Percentiles rank a stretch among this genome's conserved stretches.
These are phyloP conservation scores for Charaxes varanes DNA, from an alignment of 1,140 invertebrate genomes.

Conservation along the genomic window DNA sequence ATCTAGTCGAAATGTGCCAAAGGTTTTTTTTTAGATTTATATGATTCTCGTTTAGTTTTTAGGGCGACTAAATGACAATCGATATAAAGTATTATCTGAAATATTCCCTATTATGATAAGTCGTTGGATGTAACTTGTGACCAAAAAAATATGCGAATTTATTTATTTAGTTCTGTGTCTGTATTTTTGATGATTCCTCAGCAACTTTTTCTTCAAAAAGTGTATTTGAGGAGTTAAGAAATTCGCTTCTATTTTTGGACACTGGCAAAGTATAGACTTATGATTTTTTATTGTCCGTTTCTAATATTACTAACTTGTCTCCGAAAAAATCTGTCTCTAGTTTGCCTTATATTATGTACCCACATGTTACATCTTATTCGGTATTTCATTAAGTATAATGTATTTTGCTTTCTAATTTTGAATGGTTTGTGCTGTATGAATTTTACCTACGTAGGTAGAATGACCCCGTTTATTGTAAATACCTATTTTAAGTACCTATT, in stretches of 20 bases:
- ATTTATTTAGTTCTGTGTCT: conserved; percentile 16
- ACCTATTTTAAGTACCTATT: conserved; percentile 67
- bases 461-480: conserved; percentile 64
- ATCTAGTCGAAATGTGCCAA: conserved; percentile 22
- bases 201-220: conserved; percentile 50
- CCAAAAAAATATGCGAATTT: conserved; percentile 26
- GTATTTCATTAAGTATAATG: conserved; percentile 34
- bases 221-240: conserved; percentile 26
- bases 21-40: conserved; percentile 40
- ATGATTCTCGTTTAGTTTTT: conserved; percentile 69
- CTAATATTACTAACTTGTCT: conserved; percentile 30
- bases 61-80: conserved; percentile 71
- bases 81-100: conserved; percentile 61
- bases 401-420: conserved; percentile 58
- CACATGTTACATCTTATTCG: conserved; percentile 25
- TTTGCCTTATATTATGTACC: conserved; percentile 16
- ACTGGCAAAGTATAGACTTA: conserved; percentile 14
- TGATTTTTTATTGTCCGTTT: conserved; percentile 26
- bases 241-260: conserved; percentile 29
- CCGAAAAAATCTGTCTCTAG: conserved; percentile 22
- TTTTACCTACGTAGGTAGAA: conserved; percentile 71
- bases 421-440: conserved; percentile 61
- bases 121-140: conserved; percentile 30
- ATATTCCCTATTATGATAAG: conserved; percentile 55
- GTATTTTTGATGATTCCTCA: conserved; percentile 25